phyloP scores from a whole-genome alignment of 1,140 invertebrate species.

The Luehdorfia chinensis region DNA sequence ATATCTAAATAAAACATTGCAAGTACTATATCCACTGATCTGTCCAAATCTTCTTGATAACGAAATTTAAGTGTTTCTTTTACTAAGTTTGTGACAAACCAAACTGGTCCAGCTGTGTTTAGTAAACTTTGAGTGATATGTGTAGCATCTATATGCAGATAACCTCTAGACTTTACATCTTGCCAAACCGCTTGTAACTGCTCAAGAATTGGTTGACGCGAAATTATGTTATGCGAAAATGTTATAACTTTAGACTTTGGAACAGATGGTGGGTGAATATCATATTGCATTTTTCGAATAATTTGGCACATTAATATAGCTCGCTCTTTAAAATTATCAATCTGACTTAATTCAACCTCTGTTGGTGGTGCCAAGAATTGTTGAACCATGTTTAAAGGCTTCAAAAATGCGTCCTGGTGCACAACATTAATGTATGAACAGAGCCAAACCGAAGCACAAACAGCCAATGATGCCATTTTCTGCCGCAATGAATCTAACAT shows the following conservation, averaged over 20 bases:
- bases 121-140: conserved; percentile 88
- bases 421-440: conserved; percentile 94
- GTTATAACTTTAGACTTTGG: conserved; percentile 82
- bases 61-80: conserved; percentile 83
- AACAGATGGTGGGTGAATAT: conserved; percentile 85
- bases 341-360: conserved; percentile 76
- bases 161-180: conserved; percentile 84
- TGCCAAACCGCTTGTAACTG: conserved; percentile 87
- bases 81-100: conserved; percentile 91
- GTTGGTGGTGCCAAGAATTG: conserved; percentile 85
- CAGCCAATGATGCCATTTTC: conserved; percentile 90
- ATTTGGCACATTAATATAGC: conserved; percentile 89
- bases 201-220: conserved; percentile 85
- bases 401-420: conserved; percentile 89
- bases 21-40: conserved; percentile 89
- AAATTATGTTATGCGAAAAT: conserved; percentile 83
- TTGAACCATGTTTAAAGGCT: conserved; percentile 94
- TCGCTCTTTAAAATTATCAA: conserved; percentile 79
- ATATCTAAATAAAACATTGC: conserved; percentile 94
- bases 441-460: conserved; percentile 94
- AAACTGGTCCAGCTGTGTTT: conserved; percentile 90
- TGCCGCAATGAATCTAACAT: conserved; percentile 91
- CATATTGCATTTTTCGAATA: conserved; percentile 91
- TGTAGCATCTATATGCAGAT: conserved; percentile 89
- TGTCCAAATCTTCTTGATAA: conserved; percentile 82